Evolutionary conservation across 2,797 vertebrate species (phyloP), one percentile per base, ranked within the genome.

Genomic region (Trachops cirrhosus): DNA sequence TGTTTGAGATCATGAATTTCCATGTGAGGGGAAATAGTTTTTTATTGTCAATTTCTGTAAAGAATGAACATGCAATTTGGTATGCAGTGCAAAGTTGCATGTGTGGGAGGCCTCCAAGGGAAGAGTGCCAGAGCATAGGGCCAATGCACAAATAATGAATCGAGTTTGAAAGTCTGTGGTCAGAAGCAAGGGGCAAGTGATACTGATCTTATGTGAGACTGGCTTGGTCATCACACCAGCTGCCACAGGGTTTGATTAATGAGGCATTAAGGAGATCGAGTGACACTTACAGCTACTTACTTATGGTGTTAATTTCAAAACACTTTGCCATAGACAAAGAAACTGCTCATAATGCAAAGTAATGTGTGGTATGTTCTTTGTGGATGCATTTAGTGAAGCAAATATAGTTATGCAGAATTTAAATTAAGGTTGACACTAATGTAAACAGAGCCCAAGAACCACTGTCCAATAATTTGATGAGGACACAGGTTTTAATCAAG

Each of bases 391-490:
- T 98, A 98, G 97, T 59, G 98, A 98, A 98, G 98, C 98, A 98
- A 98, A 98, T 98, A 98, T 98, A 98, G 98, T 98, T 98, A 98
- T 98, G 98, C 97, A 78, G 98, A 98, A 98, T 98, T 98, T 98
- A 98, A 99, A 99, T 99, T 98, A 98, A 98, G 98, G 98, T 97
- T 98, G 98, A 98, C 98, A 98, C 98, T 98, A 98, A 98, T 97
- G 98, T 98, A 98, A 99, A 99, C 98, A 99, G 85, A 97, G 97
- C 97, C 97, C 97, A 98, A 98, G 98, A 98, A 97, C 97, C 96
- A 89, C 98, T 97, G 98, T 98, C 98, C 98, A 98, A 98, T 98
- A 98, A 98, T 96, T 97, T 98, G 98, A 98, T 98, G 97, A 98
- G 98, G 98, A 98, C 98, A 96, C 9, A 95, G 97, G 95, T 98